Evolutionary conservation across 2,888 invertebrate genomes (phyloP), one percentile per base, ranked within the genome.

Genomic region (Drosophila niveifrons): DNA sequence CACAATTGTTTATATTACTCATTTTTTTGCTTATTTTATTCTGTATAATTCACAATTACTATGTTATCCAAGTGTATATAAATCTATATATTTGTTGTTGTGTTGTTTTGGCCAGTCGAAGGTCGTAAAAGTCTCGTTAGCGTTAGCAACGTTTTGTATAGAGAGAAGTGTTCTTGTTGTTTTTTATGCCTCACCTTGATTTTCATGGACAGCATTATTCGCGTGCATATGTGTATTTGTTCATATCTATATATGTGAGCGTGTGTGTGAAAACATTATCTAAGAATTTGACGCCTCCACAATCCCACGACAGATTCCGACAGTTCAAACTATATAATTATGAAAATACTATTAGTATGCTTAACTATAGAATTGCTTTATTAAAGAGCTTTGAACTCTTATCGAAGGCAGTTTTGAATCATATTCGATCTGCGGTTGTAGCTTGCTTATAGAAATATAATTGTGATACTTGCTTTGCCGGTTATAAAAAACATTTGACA

Each of bases 171-270:
- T 78, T 74, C 65, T 68, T 69, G 51, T 78, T 73, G 63, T 68
- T 79, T 83, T 72, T 78, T 88, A 87, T 80, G 72, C 66, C 69
- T 83, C 70, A 73, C 90, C 89, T 89, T 90, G 90, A 90, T 79
- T 78, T 88, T 78, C 82, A 75, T 78, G 81, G 66, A 77, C 88
- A 65, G 57, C 64, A 56, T 64, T 69, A 47, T 68, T 56, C 44
- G 41, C 67, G 29, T 47, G 2, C 51, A 13, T 67, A 46, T 68
- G n/a, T 59, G 15, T 69, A 17, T 66, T 28, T 63, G 23, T 23
- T 23, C 23, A 23, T 23, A 23, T 23, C 23, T 23, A 23, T 23
- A 58, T 34, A 55, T 69, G 55, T 53, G 10, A 51, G 18, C 34
- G 53, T 64, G 43, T 67, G 53, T 71, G 44, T 69, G 29, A 65